Base-by-base conservation (phyloP, 2,888 invertebrate genomes). In the Sceliomorpha sp. region DNA sequence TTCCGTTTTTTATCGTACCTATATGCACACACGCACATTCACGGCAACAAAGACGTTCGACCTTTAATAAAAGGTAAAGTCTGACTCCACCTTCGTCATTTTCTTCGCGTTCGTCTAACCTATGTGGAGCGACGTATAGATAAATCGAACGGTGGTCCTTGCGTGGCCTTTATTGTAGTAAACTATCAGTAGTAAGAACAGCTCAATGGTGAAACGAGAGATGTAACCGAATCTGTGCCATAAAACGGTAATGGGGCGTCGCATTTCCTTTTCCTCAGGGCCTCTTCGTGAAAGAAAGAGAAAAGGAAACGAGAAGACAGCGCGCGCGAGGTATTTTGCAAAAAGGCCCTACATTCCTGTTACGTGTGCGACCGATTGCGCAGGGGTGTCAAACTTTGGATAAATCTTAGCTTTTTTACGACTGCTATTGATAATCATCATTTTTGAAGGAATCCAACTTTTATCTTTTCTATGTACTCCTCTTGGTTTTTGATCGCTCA, bases 211-310 rank as follows among this genome's bases (percentile, higher is more conserved):
- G 87, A 85, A 87, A 86, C 82, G 80, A 66, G 86, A 87, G 83
- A 85, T 78, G 87, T 87, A 86, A 87, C 85, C 82, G 81, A 84
- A 87, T 79, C 85, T 78, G 80, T 73, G 76, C 78, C 83, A 81
- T 86, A 86, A 86, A 86, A 85, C 84, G 85, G 86, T 86, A 87
- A 87, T 86, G 83, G 86, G 86, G 87, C 87, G 84, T 86, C 85
- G 82, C 84, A 74, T 86, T 86, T 85, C 86, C 82, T 82, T 83
- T 85, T 85, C 81, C 81, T 76, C 40, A 64, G 73, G 75, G 71
- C 73, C 69, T 74, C 60, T 68, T 71, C 68, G 64, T 67, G 64
- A 59, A 63, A 53, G 59, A 40, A 66, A 13, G 50, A 29, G 58
- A 45, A 48, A 53, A 47, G 62, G 55, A 56, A 56, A 34, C 9